phyloP scores from a whole-genome alignment of 2,113 vertebrate species.

The Pterophyllum scalare region DNA sequence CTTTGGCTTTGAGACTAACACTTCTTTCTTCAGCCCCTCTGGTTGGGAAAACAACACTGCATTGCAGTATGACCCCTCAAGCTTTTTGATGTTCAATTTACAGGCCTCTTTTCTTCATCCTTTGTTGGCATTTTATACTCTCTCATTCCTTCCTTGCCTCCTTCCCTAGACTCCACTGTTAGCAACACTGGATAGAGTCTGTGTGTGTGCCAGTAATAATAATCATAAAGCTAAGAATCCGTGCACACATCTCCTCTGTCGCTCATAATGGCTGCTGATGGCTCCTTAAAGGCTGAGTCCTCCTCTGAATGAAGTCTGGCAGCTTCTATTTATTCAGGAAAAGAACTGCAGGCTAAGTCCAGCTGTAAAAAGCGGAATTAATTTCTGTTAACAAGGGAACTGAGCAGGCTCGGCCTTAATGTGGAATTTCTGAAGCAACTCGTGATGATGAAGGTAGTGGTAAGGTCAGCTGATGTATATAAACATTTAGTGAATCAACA shows the following conservation, averaged over 20 bases:
- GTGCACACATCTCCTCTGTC: slow-evolving; percentile 42
- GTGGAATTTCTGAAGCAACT: background rate
- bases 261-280: slow-evolving; percentile 55
- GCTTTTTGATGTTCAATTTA: slow-evolving; percentile 49
- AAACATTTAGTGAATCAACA: no score
- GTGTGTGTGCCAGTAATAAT: slow-evolving; percentile 57
- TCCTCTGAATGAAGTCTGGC: slow-evolving; percentile 34
- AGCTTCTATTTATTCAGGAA: background rate
- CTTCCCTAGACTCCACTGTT: slow-evolving; percentile 20
- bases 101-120: slow-evolving; percentile 15
- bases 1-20: slow-evolving; percentile 50
- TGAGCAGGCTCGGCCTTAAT: background rate
- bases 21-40: slow-evolving; percentile 24
- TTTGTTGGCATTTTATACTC: slow-evolving; percentile 29
- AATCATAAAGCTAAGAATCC: slow-evolving; percentile 66
- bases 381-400: background rate
- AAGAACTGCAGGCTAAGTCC: slow-evolving; percentile 6
- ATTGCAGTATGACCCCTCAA: background rate
- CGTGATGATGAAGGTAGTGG: no score
- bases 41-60: slow-evolving; percentile 39
- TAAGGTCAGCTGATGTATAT: no score
- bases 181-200: slow-evolving; percentile 15
- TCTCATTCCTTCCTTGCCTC: slow-evolving; percentile 18
- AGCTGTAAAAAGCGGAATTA: slow-evolving; percentile 19
- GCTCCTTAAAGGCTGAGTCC: slow-evolving; percentile 47